These are phyloP conservation scores for Atta colombica DNA, from an alignment of 1,140 invertebrate genomes.

Conservation along the genomic window DNA sequence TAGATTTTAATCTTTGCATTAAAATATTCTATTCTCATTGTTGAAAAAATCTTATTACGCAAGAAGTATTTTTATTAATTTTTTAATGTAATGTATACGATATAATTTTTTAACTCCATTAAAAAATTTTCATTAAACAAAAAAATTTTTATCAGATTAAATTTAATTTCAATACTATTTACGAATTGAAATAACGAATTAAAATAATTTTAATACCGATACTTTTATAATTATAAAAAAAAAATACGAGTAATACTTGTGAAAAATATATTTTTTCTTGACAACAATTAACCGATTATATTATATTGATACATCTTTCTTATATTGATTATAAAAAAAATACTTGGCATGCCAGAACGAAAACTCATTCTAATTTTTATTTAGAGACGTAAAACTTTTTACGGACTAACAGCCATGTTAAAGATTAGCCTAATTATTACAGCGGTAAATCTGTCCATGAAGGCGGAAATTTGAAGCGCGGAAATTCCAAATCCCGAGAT, in stretches of 20 bases:
- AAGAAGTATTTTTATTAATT: background rate
- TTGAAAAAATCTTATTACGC: background rate
- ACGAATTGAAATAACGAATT: background rate
- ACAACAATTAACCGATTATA: background rate
- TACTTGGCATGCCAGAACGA: conserved; percentile 10
- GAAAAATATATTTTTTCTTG: background rate
- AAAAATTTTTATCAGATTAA: background rate
- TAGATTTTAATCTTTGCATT: conserved; percentile 5
- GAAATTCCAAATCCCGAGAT: conserved; percentile 54
- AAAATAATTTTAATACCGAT: background rate
- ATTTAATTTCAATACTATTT: background rate
- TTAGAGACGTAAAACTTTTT: conserved; percentile 25
- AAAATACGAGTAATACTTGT: background rate
- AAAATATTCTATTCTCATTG: background rate
- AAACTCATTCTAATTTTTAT: conserved; percentile 21
- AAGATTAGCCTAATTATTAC: conserved; percentile 9
- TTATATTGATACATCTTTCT: background rate
- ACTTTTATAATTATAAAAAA: background rate
- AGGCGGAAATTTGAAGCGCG: conserved; percentile 49
- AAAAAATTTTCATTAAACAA: background rate
- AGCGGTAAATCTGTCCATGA: conserved; percentile 23
- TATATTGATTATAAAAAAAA: background rate
- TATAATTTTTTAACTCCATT: background rate
- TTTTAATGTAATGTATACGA: background rate
- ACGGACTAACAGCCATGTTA: background rate